Conservation (phyloP, 2,113 vertebrate species). For the Boleophthalmus pectinirostris region DNA sequence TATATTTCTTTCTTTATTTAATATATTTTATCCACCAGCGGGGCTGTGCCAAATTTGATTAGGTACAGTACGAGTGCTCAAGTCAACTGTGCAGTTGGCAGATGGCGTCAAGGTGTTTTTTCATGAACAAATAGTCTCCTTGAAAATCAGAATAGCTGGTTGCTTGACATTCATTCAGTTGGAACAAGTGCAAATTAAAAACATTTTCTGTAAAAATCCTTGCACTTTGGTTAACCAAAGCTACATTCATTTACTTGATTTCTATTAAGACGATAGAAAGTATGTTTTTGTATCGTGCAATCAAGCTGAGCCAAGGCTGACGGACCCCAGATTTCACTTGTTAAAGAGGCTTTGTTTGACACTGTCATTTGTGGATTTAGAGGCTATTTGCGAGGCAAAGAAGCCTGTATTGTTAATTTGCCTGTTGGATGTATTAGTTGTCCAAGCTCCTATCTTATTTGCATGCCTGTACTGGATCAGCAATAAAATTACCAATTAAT, state of each 20-base stretch:
- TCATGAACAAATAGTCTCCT: conserved; percentile 72
- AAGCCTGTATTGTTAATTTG: conserved; percentile 68
- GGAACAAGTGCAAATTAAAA: conserved; percentile 69
- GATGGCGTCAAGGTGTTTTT: conserved; percentile 80
- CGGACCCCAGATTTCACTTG: conserved; percentile 58
- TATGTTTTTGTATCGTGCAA: conserved; percentile 22
- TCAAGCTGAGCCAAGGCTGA: conserved; percentile 42
- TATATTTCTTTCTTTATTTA: conserved; percentile 41
- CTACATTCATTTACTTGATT: conserved; percentile 21
- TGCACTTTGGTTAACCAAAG: conserved; percentile 18
- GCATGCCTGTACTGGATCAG: conserved; percentile 68
- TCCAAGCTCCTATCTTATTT: conserved; percentile 64
- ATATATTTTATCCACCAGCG: conserved; percentile 62
- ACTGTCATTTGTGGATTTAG: conserved; percentile 69
- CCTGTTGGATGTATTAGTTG: conserved; percentile 65
- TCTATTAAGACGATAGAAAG: conserved; percentile 12
- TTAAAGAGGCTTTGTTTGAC: conserved; percentile 71
- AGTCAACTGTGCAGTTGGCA: conserved; percentile 83
- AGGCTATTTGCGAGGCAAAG: conserved; percentile 70
- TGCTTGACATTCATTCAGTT: conserved; percentile 64
- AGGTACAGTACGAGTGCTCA: conserved; percentile 93
- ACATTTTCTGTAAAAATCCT: conserved; percentile 36
- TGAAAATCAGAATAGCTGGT: conserved; percentile 72
- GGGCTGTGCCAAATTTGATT: conserved; percentile 89
- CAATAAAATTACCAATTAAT: conserved; percentile 62